Conservation (phyloP, 2,113 vertebrate species). For the Bufo gargarizans region DNA sequence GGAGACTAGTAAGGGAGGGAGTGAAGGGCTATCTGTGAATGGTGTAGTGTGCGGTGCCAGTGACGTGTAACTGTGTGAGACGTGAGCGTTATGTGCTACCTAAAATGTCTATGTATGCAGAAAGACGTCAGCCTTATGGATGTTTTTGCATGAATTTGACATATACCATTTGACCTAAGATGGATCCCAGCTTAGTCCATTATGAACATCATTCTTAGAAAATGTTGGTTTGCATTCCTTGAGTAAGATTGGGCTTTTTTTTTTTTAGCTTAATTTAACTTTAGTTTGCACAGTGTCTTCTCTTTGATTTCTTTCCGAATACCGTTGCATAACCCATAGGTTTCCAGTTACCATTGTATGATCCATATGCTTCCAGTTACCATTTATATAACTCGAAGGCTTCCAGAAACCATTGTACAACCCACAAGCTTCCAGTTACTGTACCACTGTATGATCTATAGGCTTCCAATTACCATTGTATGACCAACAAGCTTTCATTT, state of each 20-base stretch:
- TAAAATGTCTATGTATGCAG: neutral
- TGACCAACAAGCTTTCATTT: neutral
- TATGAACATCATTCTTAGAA: neutral
- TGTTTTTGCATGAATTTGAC: neutral
- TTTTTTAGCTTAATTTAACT: too few relatives aligned
- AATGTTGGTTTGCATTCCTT: neutral
- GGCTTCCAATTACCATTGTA: neutral
- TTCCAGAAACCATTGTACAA: neutral
- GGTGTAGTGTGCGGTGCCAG: neutral
- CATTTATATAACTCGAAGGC: neutral
- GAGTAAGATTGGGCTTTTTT: too few relatives aligned
- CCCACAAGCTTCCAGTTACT: neutral
- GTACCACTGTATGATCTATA: neutral
- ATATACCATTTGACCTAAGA: neutral
- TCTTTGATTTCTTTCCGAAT: neutral
- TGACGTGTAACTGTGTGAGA: neutral
- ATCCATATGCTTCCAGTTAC: neutral
- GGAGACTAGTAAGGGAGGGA: neutral
- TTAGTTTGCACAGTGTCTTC: neutral
- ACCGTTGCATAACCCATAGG: neutral
- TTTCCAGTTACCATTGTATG: neutral
- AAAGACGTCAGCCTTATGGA: neutral
- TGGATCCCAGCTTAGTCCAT: neutral
- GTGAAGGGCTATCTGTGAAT: neutral
- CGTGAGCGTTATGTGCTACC: slow-evolving; percentile 9